Base-by-base conservation (phyloP, 37 sponge, comb jelly and placozoan genomes). In the Ianthella basta region DNA sequence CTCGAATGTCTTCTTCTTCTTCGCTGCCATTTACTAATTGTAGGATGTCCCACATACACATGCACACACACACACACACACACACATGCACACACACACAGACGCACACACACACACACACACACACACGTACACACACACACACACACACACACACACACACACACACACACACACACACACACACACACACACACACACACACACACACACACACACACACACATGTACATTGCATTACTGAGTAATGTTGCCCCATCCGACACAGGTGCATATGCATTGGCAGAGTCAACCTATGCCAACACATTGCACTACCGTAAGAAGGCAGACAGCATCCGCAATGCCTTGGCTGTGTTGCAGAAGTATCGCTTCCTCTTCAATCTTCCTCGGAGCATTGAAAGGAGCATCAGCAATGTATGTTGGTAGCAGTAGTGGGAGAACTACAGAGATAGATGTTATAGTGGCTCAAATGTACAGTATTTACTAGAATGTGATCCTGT, bases 281-380 rank as follows among this genome's bases (percentile, higher is more conserved):
- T 37, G 23, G 95, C 91, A n/a, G 87, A 89, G 32, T 72, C 59
- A 14, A 40, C 95, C 56, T 97, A 95, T 82, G 67, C 84, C 20
- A 89, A 77, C 29, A 82, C 93, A 0, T 75, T 97, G 16, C 40
- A 74, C 29, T 86, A 91, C 80, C 92, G 95, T 41, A 55, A 50
- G 32, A 88, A 86, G 35, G 97, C 97, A 18, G 97, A 97, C 59
- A 53, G 89, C 6, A 95, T 89, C 2, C 59, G 97, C 14, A 97
- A 91, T 91, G 96, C 94, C 10, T 91, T 97, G 55, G 91, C 66
- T 36, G 90, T 97, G 13, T 80, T 97, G 25, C 97, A 97, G 86
- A 80, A 95, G 0, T 95, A 94, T 57, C 80, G 96, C 0, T 95
- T 95, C 60, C 89, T 97, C 78, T 97, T 97, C 80, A 91, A 87